These are phyloP conservation scores for Aleiodes testaceus DNA, from an alignment of 2,888 invertebrate genomes.

Conservation along the genomic window DNA sequence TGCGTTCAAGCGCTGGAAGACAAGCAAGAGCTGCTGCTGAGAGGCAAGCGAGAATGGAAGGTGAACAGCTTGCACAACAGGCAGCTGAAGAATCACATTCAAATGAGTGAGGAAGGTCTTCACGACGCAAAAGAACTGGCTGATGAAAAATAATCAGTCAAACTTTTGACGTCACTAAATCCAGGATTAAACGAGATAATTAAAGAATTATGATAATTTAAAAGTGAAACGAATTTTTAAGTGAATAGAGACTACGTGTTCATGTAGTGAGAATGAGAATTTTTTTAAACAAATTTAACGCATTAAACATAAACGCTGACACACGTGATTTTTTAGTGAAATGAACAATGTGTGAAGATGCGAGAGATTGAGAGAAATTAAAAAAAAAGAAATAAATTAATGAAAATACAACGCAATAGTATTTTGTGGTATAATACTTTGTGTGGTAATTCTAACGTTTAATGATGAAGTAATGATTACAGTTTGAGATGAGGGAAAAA, in stretches of 20 bases:
- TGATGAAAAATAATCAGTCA: constrained; percentile 37
- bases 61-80: constrained; percentile 74
- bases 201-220: constrained; percentile 33
- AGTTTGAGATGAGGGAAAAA: constrained; percentile 49
- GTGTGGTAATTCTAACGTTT: constrained; percentile 68
- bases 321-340: constrained; percentile 35
- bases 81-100: constrained; percentile 10
- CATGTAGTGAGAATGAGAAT: constrained; percentile 38
- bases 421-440: constrained; percentile 66
- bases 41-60: constrained; percentile 68
- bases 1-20: constrained; percentile 84
- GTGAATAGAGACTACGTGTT: constrained; percentile 46
- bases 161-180: constrained; percentile 4
- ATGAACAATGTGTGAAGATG: constrained; percentile 35
- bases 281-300: constrained; percentile 17
- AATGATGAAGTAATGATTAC: constrained; percentile 61
- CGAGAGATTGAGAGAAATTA: constrained; percentile 28
- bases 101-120: constrained; percentile 48
- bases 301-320: not conserved
- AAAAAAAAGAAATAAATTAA: constrained; percentile 3
- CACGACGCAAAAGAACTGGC: constrained; percentile 62
- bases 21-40: constrained; percentile 77
- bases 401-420: constrained; percentile 60
- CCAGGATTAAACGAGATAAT: not conserved
- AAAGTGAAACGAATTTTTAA: constrained; percentile 43